These are phyloP conservation scores for Antheraea assamensis DNA, from an alignment of 2,888 invertebrate species.

Conservation along the genomic window DNA sequence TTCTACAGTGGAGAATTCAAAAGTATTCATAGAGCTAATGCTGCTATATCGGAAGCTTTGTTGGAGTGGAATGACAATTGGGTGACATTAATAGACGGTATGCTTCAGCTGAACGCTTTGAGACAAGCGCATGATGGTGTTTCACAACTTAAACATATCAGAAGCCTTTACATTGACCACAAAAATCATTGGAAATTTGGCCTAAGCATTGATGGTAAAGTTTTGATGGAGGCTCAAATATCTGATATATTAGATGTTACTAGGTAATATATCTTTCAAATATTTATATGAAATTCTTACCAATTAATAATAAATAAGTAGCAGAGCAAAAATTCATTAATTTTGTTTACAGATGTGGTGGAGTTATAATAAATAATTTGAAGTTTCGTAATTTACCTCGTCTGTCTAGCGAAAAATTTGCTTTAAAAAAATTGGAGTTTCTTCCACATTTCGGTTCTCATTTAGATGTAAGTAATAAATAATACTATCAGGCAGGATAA, in stretches of 20 bases:
- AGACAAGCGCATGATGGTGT: constrained; percentile 81
- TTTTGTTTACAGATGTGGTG: constrained; percentile 32
- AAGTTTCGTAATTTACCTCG: constrained; percentile 21
- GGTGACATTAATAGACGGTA: constrained; percentile 89
- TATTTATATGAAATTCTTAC: constrained; percentile 4
- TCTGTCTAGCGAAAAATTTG: constrained; percentile 1
- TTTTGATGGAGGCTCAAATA: constrained; percentile 36
- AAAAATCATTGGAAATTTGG: constrained; percentile 34
- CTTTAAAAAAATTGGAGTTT: constrained; percentile 38
- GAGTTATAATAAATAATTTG: constrained; percentile 27
- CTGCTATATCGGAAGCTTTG: constrained; percentile 6
- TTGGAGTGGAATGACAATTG: constrained; percentile 79
- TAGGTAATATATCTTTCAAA: constrained; percentile 39
- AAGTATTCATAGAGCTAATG: constrained; percentile 15
- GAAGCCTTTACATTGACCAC: constrained; percentile 45
- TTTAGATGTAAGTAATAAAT: constrained; percentile 45
- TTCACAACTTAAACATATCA: constrained; percentile 80
- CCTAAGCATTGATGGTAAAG: constrained; percentile 24
- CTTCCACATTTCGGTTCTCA: constrained; percentile 38
- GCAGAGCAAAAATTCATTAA: no score
- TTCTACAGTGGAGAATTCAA: constrained; percentile 27
- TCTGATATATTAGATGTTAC: constrained; percentile 34
- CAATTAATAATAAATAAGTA: no score
- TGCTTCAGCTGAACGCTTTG: constrained; percentile 88
- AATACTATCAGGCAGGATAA: neutral